Base-by-base conservation (phyloP, 1,140 invertebrate species). In the Nixonia krombeini region DNA sequence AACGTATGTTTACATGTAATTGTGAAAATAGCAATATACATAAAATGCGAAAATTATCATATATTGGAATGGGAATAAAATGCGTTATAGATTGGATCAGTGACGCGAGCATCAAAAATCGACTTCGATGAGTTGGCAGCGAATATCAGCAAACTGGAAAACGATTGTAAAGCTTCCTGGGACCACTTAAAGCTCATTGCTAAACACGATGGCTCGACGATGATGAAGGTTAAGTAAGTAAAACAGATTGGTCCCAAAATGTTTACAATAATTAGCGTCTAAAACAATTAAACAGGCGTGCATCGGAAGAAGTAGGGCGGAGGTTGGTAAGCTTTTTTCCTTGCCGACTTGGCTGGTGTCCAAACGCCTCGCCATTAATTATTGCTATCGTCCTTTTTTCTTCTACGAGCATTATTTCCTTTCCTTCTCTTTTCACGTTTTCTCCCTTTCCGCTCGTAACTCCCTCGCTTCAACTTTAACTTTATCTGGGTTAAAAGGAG, bases 151-250 rank as follows among this genome's bases (percentile, higher is more conserved):
- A 94, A 94, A 76, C 88, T 99, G 74, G 97, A 99, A 85, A 87
- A 88, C 13, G 97, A 99, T 79, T 99, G 98, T 85, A 99, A 99
- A 82, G 91, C 93, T 7, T 98, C 96, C 0, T 99, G 96, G 94
- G 97, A 99, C 83, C 94, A 99, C 83, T 89, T 99, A 59, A 97
- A 97, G 86, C 89, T 94, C 18, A 96, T 99, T 56, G 92, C 94
- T 3, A 99, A 99, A 82, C 96, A 99, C 81, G 97, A 99, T 76
- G 93, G 94, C 15, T 93, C 93, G 0, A 92, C 92, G 33, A 92
- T 94, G 81, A 90, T 95, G 81, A 95, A 96, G 85, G 90, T 92
- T 26, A 96, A 96, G 88, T 91, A 82, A 85, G 82, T 81, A 73
- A 49, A n/a, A n/a, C n/a, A n/a, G n/a, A n/a, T n/a, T n/a, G n/a